Evolutionary conservation across 1,140 invertebrate species (phyloP), one percentile per base, ranked within the genome.

Genomic region (Caenorhabditis brenneri): DNA sequence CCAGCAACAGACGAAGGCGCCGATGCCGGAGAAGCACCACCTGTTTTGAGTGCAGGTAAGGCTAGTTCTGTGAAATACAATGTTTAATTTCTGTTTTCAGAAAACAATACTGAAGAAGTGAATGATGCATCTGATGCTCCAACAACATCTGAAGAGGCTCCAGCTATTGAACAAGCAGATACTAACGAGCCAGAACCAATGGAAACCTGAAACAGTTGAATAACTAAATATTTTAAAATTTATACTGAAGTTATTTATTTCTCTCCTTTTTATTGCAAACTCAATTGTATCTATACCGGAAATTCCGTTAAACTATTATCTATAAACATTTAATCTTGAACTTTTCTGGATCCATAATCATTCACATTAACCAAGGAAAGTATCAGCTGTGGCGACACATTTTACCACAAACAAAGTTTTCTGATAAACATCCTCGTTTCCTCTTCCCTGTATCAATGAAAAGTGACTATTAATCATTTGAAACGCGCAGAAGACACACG

Each of bases 251-350:
- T 10, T 55, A 55, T 55, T 27, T 22, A 55, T 58, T 65, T 24
- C 31, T 24, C 12, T 65, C 15, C n/a, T 33, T 65, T 27, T 16
- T 33, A n/a, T 27, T 55, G 15, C 5, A 51, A n/a, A 51, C 49
- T 51, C 49, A 16, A 10, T 55, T 55, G 19, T 55, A 55, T 55
- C 22, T n/a, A 27, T 7, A 19, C 48, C 48, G 15, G 15, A 51
- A 51, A 51, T n/a, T n/a, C n/a, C n/a, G n/a, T n/a, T n/a, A 51
- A 19, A 51, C 19, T 51, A 27, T 55, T 27, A 55, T 74, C 9
- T 74, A n/a, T 74, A 74, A 74, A 74, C 36, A 31, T 74, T 74
- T 74, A 27, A 65, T 74, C 65, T 12, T 74, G 65, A 42, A 42
- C 19, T 74, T 19, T 74, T 42, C 65, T 9, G 12, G 24, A 31